A percentile compares a stretch with the other conserved stretches of the same genome.
Evolutionary conservation across 2,113 vertebrate species (phyloP).

Genomic region (Tricholaema leucomelas): DNA sequence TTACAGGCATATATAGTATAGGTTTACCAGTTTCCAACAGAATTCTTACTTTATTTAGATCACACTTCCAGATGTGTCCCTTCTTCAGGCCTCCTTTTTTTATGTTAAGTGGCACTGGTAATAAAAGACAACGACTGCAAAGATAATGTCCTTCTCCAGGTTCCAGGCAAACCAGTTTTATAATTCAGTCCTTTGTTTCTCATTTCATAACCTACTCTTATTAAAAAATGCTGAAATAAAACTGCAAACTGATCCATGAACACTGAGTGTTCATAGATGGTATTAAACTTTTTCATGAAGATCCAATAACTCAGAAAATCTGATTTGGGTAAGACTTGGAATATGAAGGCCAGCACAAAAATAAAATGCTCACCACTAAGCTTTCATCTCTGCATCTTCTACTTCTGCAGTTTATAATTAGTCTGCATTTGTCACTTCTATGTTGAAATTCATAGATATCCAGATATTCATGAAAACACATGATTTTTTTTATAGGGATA

Average conservation of each 20-base stretch:
- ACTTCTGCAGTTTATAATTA: background rate
- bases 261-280: background rate
- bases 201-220: background rate
- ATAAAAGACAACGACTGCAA: conserved; percentile 35
- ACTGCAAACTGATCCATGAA: background rate
- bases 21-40: conserved; percentile 37
- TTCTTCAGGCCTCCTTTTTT: background rate
- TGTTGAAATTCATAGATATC: background rate
- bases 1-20: conserved; percentile 1
- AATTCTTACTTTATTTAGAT: conserved; percentile 53
- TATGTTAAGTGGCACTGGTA: conserved; percentile 10
- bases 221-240: background rate
- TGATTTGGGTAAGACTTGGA: background rate
- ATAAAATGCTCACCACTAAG: background rate
- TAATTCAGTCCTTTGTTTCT: background rate
- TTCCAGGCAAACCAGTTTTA: background rate
- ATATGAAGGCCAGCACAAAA: background rate
- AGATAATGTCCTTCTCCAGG: background rate
- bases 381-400: background rate
- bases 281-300: background rate
- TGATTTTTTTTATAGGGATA: background rate
- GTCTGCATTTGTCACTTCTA: background rate
- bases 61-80: conserved; percentile 56
- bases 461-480: background rate
- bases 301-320: background rate